Percentiles rank a stretch among this genome's conserved stretches.
Evolutionary conservation across 2,888 invertebrate genomes (phyloP).

Genomic region (Blastobasis adustella): DNA sequence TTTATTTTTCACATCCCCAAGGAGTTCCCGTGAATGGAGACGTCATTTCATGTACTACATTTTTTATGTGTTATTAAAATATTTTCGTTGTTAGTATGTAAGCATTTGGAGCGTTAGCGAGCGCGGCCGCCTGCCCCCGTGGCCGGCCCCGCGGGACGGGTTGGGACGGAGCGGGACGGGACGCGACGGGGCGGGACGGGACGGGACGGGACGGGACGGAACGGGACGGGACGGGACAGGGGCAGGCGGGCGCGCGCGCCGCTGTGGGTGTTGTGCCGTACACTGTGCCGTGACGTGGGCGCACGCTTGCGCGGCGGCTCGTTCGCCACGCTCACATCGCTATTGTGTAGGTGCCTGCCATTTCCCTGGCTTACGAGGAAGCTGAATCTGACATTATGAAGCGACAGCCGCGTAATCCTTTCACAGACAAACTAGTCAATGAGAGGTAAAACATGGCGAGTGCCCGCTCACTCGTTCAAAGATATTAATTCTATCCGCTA

Average conservation of each 20-base stretch:
- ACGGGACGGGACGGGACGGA: too few relatives aligned
- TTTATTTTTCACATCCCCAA: slow-evolving; percentile 41
- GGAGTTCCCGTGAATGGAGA: slow-evolving; percentile 31
- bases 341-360: slow-evolving; percentile 93
- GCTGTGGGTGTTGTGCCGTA: slow-evolving; percentile 60
- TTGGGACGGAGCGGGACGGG: slow-evolving; percentile 23
- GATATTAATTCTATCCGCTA: slow-evolving; percentile 69
- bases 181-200: not conserved
- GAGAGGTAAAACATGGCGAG: slow-evolving; percentile 87
- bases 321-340: slow-evolving; percentile 56
- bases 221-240: slow-evolving; percentile 2
- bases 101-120: slow-evolving; percentile 48
- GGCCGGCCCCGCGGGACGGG: too few relatives aligned
- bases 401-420: slow-evolving; percentile 97
- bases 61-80: slow-evolving; percentile 56
- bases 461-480: slow-evolving; percentile 52
- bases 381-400: slow-evolving; percentile 99
- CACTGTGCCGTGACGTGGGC: slow-evolving; percentile 21
- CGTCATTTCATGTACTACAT: slow-evolving; percentile 60
- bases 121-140: slow-evolving; percentile 10
- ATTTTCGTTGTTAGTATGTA: slow-evolving; percentile 54
- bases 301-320: slow-evolving; percentile 19
- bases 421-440: slow-evolving; percentile 98
- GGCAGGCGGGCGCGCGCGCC: slow-evolving; percentile 29
- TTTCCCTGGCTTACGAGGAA: slow-evolving; percentile 98